phyloP scores from a whole-genome alignment of 2,888 invertebrate genomes.

The Scaptomyza polygonia region DNA sequence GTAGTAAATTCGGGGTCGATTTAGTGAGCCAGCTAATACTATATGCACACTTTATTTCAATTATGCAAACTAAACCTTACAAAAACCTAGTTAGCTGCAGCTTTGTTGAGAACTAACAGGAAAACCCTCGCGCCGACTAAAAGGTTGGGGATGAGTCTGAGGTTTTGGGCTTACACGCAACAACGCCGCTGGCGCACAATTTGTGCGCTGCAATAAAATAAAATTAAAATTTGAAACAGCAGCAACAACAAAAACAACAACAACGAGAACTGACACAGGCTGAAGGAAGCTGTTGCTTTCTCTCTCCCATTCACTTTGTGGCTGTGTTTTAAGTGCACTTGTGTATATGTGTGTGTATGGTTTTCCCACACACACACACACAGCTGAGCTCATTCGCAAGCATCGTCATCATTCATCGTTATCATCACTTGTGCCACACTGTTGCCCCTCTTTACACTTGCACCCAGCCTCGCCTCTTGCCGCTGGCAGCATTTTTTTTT shows the following conservation, averaged over 20 bases:
- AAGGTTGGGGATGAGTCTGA: neutral
- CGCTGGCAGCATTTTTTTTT: slow-evolving; percentile 16
- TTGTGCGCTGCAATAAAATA: slow-evolving; percentile 79
- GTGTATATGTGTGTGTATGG: slow-evolving; percentile 20
- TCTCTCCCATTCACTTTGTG: slow-evolving; percentile 6
- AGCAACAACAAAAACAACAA: slow-evolving; percentile 32
- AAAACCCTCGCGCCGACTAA: slow-evolving; percentile 20
- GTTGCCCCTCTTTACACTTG: neutral
- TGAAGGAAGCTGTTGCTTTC: slow-evolving; percentile 44
- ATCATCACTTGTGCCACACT: slow-evolving; percentile 49
- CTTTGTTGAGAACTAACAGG: neutral
- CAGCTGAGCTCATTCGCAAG: slow-evolving; percentile 60
- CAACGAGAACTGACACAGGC: slow-evolving; percentile 34
- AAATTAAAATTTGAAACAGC: slow-evolving; percentile 72
- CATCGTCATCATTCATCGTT: slow-evolving; percentile 68
- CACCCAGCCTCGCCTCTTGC: neutral
- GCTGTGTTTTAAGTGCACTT: slow-evolving; percentile 43
- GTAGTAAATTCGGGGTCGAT: too few species aligned
- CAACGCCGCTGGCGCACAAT: slow-evolving; percentile 69
- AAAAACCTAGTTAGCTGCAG: slow-evolving; percentile 9
- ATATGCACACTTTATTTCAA: too few species aligned
- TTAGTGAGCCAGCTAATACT: too few species aligned
- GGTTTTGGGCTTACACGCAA: slow-evolving; percentile 58
- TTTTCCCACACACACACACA: slow-evolving; percentile 30
- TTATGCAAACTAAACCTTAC: neutral